phyloP scores from a whole-genome alignment of 2,888 invertebrate genomes.

The Lapara coniferarum region DNA sequence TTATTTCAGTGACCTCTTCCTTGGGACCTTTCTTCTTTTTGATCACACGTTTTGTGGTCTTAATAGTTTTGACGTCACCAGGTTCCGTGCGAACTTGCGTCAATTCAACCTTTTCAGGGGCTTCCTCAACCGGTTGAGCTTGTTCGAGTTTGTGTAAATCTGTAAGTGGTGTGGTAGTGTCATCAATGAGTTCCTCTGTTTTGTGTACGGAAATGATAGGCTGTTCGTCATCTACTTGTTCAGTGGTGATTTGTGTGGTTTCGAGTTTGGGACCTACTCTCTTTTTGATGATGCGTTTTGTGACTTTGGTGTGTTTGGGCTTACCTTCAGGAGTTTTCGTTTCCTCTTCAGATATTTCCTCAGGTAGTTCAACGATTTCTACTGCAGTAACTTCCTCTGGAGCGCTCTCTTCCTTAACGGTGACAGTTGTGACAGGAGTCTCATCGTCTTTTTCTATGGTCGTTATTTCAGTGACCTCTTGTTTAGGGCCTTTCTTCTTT shows the following conservation, averaged over 20 bases:
- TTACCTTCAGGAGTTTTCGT: conserved; percentile 1
- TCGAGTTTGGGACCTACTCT: not conserved
- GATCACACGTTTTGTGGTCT: not conserved
- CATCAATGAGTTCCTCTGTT: not conserved
- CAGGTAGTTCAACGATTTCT: not conserved
- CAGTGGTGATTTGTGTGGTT: conserved; percentile 1
- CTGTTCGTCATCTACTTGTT: not conserved
- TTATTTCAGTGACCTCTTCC: not conserved
- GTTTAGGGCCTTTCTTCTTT: not conserved
- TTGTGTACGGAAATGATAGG: conserved; percentile 5
- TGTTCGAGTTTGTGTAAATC: not conserved
- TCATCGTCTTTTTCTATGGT: not conserved
- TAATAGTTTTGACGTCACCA: not conserved
- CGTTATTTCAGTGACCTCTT: not conserved
- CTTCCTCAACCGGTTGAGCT: not conserved
- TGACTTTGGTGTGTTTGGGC: not conserved
- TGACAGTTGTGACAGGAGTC: not conserved
- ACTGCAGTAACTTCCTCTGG: not conserved
- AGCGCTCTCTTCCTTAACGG: not conserved
- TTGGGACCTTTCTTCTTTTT: not conserved
- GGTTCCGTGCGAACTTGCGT: not conserved
- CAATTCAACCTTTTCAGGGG: not conserved
- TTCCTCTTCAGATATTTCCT: not conserved
- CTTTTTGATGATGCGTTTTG: not conserved
- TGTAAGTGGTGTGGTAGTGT: not conserved